Conservation (phyloP, 2,797 vertebrate genomes). For the Dryobates pubescens region DNA sequence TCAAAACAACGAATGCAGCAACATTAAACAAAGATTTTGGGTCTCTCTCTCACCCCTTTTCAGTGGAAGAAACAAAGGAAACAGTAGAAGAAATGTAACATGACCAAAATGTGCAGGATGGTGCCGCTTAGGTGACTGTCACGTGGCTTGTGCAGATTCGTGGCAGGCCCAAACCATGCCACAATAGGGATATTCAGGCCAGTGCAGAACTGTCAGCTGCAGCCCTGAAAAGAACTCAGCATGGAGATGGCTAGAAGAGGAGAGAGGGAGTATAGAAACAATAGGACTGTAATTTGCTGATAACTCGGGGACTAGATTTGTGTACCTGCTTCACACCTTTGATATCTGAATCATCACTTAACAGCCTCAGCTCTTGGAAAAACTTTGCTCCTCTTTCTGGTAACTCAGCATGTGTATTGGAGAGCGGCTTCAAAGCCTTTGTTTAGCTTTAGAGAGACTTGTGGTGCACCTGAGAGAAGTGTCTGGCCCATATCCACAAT, state of each 20-base stretch:
- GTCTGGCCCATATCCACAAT: not conserved
- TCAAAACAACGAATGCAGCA: not conserved
- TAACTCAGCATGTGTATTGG: not conserved
- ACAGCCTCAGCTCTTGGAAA: not conserved
- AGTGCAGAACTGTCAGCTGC: not conserved
- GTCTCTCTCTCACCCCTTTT: not conserved
- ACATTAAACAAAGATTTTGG: not conserved
- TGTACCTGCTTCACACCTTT: not conserved
- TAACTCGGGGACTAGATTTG: not conserved
- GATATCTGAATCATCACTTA: not conserved
- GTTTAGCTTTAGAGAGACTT: not conserved
- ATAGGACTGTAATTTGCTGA: not conserved
- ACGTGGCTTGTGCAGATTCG: not conserved
- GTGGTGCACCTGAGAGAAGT: not conserved
- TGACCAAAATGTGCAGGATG: not conserved
- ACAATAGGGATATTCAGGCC: constrained; percentile 7
- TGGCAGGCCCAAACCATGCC: not conserved
- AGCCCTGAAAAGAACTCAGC: not conserved
- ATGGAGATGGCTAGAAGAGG: not conserved
- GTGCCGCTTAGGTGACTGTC: not conserved
- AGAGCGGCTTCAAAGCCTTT: not conserved
- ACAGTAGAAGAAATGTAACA: constrained; percentile 19
- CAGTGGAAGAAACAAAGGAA: not conserved
- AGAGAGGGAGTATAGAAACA: not conserved
- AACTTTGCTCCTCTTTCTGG: not conserved